Conservation (phyloP, 2,797 vertebrate genomes). For the Limosa lapponica region DNA sequence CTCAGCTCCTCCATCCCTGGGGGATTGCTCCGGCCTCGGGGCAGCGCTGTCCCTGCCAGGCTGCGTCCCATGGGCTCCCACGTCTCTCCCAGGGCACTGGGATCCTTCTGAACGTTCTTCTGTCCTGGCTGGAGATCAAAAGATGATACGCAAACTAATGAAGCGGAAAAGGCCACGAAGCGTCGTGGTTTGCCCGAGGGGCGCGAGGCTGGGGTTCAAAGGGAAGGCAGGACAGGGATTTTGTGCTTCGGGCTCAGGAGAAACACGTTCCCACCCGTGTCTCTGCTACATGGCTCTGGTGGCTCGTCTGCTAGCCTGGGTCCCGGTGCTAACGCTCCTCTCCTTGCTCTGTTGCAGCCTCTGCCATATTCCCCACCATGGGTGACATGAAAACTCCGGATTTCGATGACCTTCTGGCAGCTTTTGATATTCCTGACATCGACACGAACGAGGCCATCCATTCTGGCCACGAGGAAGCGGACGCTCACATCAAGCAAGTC, state of each 20-base stretch:
- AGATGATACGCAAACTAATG: rapidly evolving
- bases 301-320: rapidly evolving
- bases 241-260: neutral
- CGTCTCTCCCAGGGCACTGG: rapidly evolving
- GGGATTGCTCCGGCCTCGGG: neutral
- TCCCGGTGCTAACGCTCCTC: neutral
- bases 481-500: slow-evolving; percentile 74
- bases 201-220: neutral
- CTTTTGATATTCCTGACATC: slow-evolving; percentile 98
- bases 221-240: neutral
- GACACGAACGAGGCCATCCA: slow-evolving; percentile 95
- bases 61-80: rapidly evolving
- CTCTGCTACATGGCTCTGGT: neutral
- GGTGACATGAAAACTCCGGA: slow-evolving; percentile 99
- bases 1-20: rapidly evolving
- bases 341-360: neutral
- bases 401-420: slow-evolving; percentile 95
- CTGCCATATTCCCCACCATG: slow-evolving; percentile 78
- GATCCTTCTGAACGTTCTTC: neutral
- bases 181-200: rapidly evolving
- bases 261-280: neutral
- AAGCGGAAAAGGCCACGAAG: rapidly evolving
- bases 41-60: neutral
- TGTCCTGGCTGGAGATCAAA: neutral
- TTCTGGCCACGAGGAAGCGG: slow-evolving; percentile 86